Base-by-base conservation (phyloP, 2,113 vertebrate species). In the Lycaon pictus region DNA sequence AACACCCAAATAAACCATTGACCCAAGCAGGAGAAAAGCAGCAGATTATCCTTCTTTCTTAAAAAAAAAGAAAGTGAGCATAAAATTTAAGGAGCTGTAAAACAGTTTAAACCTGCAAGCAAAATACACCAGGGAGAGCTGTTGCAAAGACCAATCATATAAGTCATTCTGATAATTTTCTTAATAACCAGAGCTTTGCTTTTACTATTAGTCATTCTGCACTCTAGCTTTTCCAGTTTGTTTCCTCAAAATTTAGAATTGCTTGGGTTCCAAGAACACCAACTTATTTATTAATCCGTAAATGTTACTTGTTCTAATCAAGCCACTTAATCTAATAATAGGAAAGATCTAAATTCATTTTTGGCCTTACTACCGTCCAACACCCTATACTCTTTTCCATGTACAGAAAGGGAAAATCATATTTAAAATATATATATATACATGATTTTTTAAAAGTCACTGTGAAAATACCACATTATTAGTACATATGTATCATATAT, bases 221-320 rank as follows among this genome's bases (percentile, higher is more conserved):
- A 84, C 20, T 43, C 91, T 17, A 65, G 7, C 9, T 87, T 62
- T 95, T 79, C 56, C 22, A 56, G 51, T 20, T 19, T 92, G 10
- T 80, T 90, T 72, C 72, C 32, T 96, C 71, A 80, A 96, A 96
- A 71, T 87, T 48, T 85, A 82, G 20, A 93, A 3, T 92, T 29
- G 19, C 15, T 53, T 29, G 4, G 27, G 4, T 81, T 93, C 23
- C 23, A 65, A 95, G 48, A 84, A 85, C 8, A 27, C 11, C 53
- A 69, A 56, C 6, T 90, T 92, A 43, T 74, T 94, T 62, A 93
- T 81, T 90, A 43, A 88, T 37, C 20, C 72, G 43, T 90, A 86
- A 92, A 43, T 7, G 5, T 20, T 35, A 79, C 62, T 25, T 87
- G n/a, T 17, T n/a, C 6, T 51, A 43, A 88, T 72, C 3, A 90